Conservation (phyloP, 2,888 invertebrate genomes). For the Ectemnius lituratus region DNA sequence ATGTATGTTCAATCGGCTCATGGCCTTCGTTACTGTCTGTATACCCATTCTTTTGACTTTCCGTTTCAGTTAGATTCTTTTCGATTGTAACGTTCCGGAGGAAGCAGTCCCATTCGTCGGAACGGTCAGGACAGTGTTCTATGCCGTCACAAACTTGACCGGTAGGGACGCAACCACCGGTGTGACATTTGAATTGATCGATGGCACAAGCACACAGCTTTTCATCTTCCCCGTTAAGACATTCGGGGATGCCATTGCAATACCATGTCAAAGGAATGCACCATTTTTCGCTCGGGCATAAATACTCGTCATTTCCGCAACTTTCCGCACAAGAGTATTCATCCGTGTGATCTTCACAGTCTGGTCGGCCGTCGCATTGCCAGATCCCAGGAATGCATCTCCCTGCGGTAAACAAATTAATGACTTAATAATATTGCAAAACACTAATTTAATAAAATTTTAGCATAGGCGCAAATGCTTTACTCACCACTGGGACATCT, state of each 20-base stretch:
- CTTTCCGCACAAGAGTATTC: conserved; percentile 80
- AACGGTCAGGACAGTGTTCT: conserved; percentile 81
- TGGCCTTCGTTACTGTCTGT: conserved; percentile 41
- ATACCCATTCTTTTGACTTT: conserved; percentile 40
- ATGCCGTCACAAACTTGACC: conserved; percentile 81
- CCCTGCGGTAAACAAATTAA: conserved; percentile 59
- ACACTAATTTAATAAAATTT: background rate
- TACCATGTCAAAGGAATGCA: conserved; percentile 81
- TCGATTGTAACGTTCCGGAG: conserved; percentile 53
- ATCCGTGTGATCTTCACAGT: conserved; percentile 80
- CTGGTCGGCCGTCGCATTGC: conserved; percentile 81
- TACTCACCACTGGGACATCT: conserved; percentile 77
- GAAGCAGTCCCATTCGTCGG: conserved; percentile 83
- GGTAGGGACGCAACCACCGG: conserved; percentile 81
- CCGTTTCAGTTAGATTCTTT: conserved; percentile 44
- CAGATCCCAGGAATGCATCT: conserved; percentile 81
- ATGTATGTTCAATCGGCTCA: conserved; percentile 49
- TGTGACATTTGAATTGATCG: conserved; percentile 80
- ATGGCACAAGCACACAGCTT: conserved; percentile 80
- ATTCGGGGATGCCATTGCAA: conserved; percentile 82
- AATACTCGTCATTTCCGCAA: conserved; percentile 80
- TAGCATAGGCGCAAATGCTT: background rate
- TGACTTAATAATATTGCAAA: conserved; percentile 6
- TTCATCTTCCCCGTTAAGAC: conserved; percentile 81
- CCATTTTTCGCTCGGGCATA: conserved; percentile 80